Evolutionary conservation across 2,888 invertebrate genomes (phyloP), one percentile per base, ranked within the genome.

Genomic region (Plusia festucae): DNA sequence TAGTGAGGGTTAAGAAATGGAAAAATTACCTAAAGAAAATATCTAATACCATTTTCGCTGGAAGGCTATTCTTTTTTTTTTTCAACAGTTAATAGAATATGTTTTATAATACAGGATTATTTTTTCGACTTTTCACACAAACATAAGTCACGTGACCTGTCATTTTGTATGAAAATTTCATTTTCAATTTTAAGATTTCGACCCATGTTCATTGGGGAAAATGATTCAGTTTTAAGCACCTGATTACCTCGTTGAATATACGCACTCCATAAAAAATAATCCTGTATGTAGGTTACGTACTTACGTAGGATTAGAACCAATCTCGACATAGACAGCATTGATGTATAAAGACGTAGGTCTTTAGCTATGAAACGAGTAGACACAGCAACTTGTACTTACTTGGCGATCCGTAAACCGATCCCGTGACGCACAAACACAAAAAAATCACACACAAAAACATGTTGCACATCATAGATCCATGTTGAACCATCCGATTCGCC

Each of bases 391-490:
- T 40, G n/a, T 83, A 91, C 94, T 88, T 85, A 94, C 94, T 92
- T 64, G 91, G 90, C 40, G 91, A 91, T 84, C 90, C 93, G 44
- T 86, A 83, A 46, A 83, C 90, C 30, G 86, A 85, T 77, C 85
- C 86, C 69, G 79, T 80, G 63, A 89, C 73, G 87, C 91, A 93
- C 90, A 94, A 79, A 84, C 90, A 90, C 92, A 93, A 83, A 79
- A 93, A 85, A 78, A 91, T 76, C 83, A 90, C 91, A 88, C 91
- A 88, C 90, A 87, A 88, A 85, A 90, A 84, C 93, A 94, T 94
- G 80, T 86, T 91, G 82, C 85, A 85, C 83, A 80, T 82, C 81
- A 86, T 81, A 79, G 81, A 74, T 84, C 82, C 91, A 92, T 92
- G 79, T 76, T 87, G 81, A 78, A 77, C 85, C 84, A 78, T 78